Conservation (phyloP, 2,113 vertebrate species). For the Salvelinus sp. region DNA sequence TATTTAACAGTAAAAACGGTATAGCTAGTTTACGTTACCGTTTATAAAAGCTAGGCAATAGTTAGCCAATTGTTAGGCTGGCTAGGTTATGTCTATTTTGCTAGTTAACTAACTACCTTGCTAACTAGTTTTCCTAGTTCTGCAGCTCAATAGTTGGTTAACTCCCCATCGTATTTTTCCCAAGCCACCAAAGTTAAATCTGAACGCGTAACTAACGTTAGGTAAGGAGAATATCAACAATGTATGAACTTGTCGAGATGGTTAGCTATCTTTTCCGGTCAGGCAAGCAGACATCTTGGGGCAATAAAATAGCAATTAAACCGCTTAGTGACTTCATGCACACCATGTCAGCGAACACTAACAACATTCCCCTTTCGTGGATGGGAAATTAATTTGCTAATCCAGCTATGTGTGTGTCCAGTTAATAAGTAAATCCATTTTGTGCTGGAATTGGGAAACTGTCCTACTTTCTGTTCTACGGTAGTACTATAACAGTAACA, state of each 20-base stretch:
- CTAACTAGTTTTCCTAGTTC: conserved; percentile 5
- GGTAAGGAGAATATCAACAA: conserved; percentile 29
- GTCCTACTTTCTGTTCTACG: no score
- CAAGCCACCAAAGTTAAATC: not conserved
- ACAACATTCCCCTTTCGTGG: not conserved
- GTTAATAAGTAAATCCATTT: no score
- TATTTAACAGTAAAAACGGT: no score
- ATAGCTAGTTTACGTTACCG: no score
- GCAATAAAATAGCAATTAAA: conserved; percentile 53
- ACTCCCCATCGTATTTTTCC: conserved; percentile 35
- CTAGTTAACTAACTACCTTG: conserved; percentile 37
- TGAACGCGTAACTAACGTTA: not conserved
- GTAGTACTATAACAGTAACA: no score
- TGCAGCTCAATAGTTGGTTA: not conserved
- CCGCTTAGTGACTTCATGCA: conserved; percentile 13
- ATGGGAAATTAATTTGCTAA: not conserved
- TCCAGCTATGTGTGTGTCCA: no score
- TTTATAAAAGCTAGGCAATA: no score
- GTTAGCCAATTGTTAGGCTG: not conserved
- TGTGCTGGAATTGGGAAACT: no score
- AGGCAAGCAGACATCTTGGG: conserved; percentile 68
- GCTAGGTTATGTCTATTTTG: not conserved
- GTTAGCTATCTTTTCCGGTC: conserved; percentile 25
- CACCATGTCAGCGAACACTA: conserved; percentile 10
- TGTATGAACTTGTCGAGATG: conserved; percentile 48